These are phyloP conservation scores for Acholoe squamosa DNA, from an alignment of 2,888 invertebrate genomes.

Conservation along the genomic window DNA sequence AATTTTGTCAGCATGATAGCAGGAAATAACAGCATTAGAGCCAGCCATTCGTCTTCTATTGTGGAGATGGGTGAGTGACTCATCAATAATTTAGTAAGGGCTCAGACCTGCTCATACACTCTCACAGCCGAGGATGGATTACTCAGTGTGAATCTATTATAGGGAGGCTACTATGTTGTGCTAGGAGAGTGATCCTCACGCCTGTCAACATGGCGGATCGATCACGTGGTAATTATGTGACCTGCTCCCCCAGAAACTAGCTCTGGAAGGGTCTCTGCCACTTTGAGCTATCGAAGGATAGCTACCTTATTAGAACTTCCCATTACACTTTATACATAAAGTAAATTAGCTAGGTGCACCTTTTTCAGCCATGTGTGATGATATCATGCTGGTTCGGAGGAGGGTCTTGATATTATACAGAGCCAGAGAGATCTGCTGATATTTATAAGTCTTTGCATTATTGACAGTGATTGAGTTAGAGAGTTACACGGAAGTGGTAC, in stretches of 20 bases:
- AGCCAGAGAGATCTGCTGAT: too few relatives aligned
- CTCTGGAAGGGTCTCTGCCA: background rate
- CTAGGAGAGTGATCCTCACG: background rate
- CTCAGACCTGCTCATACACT: background rate
- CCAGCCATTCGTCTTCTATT: constrained; percentile 37
- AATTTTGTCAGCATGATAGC: background rate
- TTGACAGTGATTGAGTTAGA: too few relatives aligned
- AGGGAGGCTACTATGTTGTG: background rate
- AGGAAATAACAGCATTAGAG: background rate
- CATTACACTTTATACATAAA: too few relatives aligned
- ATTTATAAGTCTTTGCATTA: too few relatives aligned
- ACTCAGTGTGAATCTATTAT: background rate
- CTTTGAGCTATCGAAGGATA: background rate
- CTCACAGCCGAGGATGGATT: background rate
- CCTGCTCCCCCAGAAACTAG: background rate
- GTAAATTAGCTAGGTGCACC: too few relatives aligned
- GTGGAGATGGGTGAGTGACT: background rate
- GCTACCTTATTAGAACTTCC: too few relatives aligned
- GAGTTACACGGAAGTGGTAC: too few relatives aligned
- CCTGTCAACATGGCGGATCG: background rate
- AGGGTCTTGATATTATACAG: too few relatives aligned
- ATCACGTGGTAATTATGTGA: background rate
- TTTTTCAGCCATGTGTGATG: too few relatives aligned
- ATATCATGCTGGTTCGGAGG: too few relatives aligned
- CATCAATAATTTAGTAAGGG: background rate